Percentiles rank a stretch among this genome's conserved stretches.
Conservation (phyloP, 2,888 invertebrate species). For the Adelphocoris suturalis region DNA sequence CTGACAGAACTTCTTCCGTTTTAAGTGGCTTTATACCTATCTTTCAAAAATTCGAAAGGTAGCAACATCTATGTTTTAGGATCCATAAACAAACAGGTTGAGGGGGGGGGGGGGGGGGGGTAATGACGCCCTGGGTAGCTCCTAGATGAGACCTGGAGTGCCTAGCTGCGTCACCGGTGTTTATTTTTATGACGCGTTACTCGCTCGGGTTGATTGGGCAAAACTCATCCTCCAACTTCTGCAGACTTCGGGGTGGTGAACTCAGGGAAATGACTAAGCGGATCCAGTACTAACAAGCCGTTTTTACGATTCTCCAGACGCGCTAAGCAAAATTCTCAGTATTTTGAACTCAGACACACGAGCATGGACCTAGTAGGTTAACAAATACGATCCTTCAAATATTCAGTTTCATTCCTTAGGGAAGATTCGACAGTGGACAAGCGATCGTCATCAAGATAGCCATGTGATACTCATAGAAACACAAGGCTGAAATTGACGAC, state of each 20-base stretch:
- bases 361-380: not conserved
- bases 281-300: constrained; percentile 47
- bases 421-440: no score
- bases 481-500: no score
- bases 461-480: no score
- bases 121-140: no score
- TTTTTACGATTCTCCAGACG: constrained; percentile 41
- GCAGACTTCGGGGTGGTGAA: constrained; percentile 26
- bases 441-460: no score
- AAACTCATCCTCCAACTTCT: not conserved
- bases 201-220: constrained; percentile 2
- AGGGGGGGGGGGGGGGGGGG: no score
- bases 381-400: not conserved
- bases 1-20: no score
- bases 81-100: no score
- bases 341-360: not conserved
- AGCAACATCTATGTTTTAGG: no score
- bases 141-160: not conserved
- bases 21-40: no score
- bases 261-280: constrained; percentile 42
- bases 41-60: no score
- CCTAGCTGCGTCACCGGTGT: constrained; percentile 22
- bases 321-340: not conserved
- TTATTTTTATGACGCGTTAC: constrained; percentile 36
- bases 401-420: not conserved